Evolutionary conservation across 2,888 invertebrate species (phyloP), one percentile per base, ranked within the genome.

Genomic region (Hemithea aestivaria): DNA sequence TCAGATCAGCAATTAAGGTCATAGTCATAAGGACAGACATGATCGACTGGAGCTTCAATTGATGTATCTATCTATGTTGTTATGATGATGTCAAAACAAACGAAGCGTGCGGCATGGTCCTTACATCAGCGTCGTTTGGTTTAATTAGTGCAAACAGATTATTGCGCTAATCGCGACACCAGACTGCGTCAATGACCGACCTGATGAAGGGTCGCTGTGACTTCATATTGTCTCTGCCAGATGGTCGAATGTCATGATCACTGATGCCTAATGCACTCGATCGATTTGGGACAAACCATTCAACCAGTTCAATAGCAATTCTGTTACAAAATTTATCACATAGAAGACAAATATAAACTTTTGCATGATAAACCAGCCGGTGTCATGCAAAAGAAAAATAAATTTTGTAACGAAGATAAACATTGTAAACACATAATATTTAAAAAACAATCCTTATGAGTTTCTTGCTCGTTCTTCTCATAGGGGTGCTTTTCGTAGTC

Each of bases 111-210:
- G 53, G 51, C 56, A 61, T 68, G 66, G 53, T 62, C 58, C 63
- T 62, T 56, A 62, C 63, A 66, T 68, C 66, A 72, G 51, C 53
- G 53, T 53, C 54, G 53, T 64, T 61, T 56, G 61, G 42, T 60
- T 60, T 65, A 59, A 62, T 64, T 62, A 60, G 56, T 56, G 49
- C 62, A 58, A 59, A 59, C 62, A 62, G 60, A 70, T 63, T 66
- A 56, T 52, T 57, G 53, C 60, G 61, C 66, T 79, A 71, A 78
- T 79, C 67, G 68, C 66, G 58, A 69, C 62, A 65, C 70, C 81
- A 80, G 73, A 67, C 71, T 49, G 51, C 75, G 78, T 77, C 73
- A 74, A 72, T 73, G 78, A 73, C 73, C 72, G 68, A 56, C 61
- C 67, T 68, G 58, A 53, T 47, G 50, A 57, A 52, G 43, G 52